Evolutionary conservation across 1,140 invertebrate genomes (phyloP).

Genomic region (Sipha flava): DNA sequence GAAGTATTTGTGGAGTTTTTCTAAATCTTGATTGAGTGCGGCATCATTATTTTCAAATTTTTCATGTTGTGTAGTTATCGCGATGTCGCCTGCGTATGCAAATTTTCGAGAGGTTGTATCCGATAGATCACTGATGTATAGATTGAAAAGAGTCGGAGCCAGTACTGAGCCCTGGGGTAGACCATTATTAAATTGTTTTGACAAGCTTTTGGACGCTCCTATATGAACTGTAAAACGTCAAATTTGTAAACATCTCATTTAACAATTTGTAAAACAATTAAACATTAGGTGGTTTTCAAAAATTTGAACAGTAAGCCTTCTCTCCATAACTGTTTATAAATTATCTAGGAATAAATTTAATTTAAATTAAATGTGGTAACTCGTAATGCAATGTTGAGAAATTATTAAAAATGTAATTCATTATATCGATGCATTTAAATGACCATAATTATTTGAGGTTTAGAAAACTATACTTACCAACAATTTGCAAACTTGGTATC

Average conservation of each 20-base stretch:
- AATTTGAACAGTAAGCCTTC: conserved; percentile 7
- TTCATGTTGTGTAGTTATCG: not conserved
- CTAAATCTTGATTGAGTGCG: not conserved
- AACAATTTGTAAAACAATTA: no score
- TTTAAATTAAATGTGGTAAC: no score
- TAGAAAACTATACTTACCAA: no score
- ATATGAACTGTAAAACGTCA: conserved; percentile 23
- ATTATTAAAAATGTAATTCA: no score
- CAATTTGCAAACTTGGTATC: no score
- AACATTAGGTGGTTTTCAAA: conserved; percentile 8
- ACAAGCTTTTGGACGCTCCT: conserved; percentile 25
- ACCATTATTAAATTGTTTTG: conserved; percentile 30
- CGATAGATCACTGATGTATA: no score
- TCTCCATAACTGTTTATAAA: no score
- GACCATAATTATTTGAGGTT: no score
- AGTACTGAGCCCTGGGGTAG: no score
- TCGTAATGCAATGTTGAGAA: no score
- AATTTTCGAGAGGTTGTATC: not conserved
- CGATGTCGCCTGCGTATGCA: not conserved
- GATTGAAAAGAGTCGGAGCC: not conserved
- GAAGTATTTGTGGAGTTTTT: not conserved
- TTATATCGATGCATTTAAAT: no score
- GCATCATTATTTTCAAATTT: not conserved
- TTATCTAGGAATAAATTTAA: no score
- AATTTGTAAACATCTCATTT: conserved; percentile 18